Evolutionary conservation across 2,797 vertebrate species (phyloP).

Genomic region (Tadarida brasiliensis): DNA sequence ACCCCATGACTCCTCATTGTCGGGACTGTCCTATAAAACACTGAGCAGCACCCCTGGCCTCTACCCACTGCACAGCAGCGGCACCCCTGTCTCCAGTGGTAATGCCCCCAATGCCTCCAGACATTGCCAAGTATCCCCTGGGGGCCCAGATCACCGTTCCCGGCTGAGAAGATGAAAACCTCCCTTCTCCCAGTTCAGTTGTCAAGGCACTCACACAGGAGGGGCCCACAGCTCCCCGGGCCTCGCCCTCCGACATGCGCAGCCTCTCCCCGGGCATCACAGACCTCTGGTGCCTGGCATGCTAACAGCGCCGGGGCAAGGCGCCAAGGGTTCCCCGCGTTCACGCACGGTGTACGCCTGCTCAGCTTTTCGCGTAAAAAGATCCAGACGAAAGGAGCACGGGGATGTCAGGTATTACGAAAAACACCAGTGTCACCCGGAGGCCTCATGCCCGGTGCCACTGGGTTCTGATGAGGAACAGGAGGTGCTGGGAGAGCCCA

Average conservation of each 20-base stretch:
- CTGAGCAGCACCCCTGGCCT: background rate
- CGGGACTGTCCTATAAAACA: too few species aligned
- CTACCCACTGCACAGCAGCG: background rate
- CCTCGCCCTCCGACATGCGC: too few species aligned
- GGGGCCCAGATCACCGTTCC: background rate
- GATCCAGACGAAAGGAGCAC: background rate
- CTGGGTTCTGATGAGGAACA: too few species aligned
- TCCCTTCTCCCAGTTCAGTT: background rate
- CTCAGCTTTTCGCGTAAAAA: background rate
- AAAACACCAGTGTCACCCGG: background rate
- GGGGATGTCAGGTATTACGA: background rate
- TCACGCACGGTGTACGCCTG: background rate
- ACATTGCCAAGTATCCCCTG: background rate
- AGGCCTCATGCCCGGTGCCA: too few species aligned
- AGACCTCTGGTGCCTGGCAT: too few species aligned
- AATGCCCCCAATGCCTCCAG: background rate
- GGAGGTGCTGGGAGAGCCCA: background rate
- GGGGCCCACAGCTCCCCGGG: fast-evolving
- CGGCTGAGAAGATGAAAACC: background rate
- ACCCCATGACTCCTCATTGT: background rate
- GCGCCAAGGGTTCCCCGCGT: fast-evolving
- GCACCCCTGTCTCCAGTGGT: too few species aligned
- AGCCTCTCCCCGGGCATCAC: fast-evolving
- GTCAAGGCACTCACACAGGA: too few species aligned
- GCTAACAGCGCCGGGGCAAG: background rate